Percentiles rank a stretch among this genome's conserved stretches.
Evolutionary conservation across 2,888 invertebrate genomes (phyloP).

Genomic region (Melipona beecheii): DNA sequence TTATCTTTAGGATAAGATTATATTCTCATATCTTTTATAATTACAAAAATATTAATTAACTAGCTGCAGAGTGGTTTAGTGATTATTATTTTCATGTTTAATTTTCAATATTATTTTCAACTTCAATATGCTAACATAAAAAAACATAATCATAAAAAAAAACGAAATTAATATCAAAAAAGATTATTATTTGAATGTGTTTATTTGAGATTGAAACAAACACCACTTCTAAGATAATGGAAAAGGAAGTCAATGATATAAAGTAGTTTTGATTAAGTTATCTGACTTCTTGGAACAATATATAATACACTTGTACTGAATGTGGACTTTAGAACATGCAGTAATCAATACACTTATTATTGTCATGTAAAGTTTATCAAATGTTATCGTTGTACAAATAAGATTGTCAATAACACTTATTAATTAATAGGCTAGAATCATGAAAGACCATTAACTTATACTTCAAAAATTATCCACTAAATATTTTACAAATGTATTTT

Average conservation of each 20-base stretch:
- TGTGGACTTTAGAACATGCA: constrained; percentile 65
- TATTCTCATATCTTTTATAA: constrained; percentile 20
- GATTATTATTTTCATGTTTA: background rate
- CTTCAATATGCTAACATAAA: background rate
- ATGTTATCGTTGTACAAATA: constrained; percentile 62
- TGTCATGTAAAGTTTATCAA: constrained; percentile 61
- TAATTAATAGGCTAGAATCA: constrained; percentile 46
- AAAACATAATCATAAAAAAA: background rate
- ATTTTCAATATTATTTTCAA: constrained; percentile 12
- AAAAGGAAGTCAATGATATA: constrained; percentile 25
- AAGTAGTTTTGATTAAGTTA: constrained; percentile 38
- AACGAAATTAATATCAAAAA: background rate
- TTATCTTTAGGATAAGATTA: constrained; percentile 46
- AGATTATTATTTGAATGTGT: background rate
- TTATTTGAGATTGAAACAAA: constrained; percentile 2
- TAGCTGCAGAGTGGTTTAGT: constrained; percentile 9
- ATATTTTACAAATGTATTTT: constrained; percentile 1
- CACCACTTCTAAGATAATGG: background rate
- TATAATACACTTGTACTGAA: constrained; percentile 19
- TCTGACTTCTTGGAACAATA: constrained; percentile 33
- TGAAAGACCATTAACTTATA: background rate
- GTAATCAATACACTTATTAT: constrained; percentile 55
- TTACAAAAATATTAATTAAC: constrained; percentile 12
- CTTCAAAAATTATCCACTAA: background rate
- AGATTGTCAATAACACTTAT: constrained; percentile 38